A percentile compares a stretch with the other conserved stretches of the same genome.
Conservation (phyloP, 2,888 invertebrate genomes). For the Lissonota sp. region DNA sequence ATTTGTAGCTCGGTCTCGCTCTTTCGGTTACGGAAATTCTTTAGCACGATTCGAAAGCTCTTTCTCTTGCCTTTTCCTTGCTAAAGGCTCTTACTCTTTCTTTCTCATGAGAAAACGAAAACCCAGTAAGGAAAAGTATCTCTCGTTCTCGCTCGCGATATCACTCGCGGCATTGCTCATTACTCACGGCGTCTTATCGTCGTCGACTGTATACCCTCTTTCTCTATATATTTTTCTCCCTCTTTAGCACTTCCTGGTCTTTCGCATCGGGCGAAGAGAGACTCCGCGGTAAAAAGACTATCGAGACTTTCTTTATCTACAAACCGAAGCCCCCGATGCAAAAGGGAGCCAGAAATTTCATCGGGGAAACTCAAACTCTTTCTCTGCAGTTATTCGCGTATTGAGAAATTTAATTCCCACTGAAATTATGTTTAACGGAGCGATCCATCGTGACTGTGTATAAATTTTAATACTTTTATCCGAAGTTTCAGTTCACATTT, state of each 20-base stretch:
- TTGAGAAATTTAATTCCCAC: conserved; percentile 13
- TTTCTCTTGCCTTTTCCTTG: conserved; percentile 50
- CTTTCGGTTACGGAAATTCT: conserved; percentile 64
- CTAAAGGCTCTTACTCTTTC: conserved; percentile 40
- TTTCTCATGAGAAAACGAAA: conserved; percentile 44
- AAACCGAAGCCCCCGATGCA: conserved; percentile 33
- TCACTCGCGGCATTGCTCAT: conserved; percentile 83
- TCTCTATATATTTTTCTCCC: conserved; percentile 56
- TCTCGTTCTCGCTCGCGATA: conserved; percentile 80
- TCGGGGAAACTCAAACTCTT: conserved; percentile 30
- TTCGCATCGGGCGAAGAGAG: conserved; percentile 34
- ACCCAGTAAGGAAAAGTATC: conserved; percentile 69
- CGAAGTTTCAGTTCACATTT: no score
- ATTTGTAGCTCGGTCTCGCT: conserved; percentile 79
- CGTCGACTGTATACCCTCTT: conserved; percentile 70
- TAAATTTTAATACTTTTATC: no score
- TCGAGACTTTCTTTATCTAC: conserved; percentile 53
- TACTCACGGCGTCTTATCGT: conserved; percentile 83
- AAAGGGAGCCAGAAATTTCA: conserved; percentile 47
- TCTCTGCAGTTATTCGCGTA: conserved; percentile 20
- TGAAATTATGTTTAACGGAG: conserved; percentile 2
- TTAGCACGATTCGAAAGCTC: conserved; percentile 54
- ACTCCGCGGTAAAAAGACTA: conserved; percentile 40
- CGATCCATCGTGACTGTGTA: no score
- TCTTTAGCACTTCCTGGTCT: conserved; percentile 47